Base-by-base conservation (phyloP, 2,113 vertebrate species). In the Opisthocomus hoazin region DNA sequence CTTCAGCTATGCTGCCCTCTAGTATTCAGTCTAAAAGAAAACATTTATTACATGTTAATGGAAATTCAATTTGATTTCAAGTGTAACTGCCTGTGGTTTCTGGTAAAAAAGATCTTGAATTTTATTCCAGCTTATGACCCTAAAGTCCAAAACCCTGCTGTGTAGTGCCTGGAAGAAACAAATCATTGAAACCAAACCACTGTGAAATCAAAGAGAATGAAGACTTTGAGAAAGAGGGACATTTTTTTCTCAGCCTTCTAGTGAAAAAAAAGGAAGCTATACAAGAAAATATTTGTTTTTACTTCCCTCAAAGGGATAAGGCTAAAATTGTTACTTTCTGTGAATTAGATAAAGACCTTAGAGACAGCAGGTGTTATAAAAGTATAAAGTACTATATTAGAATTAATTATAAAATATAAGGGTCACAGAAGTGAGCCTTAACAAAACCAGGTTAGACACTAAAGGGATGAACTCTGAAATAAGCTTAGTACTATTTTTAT, bases 21-120 rank as follows among this genome's bases (percentile, higher is more conserved):
- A 90, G 58, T 93, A 89, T 64, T 87, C 86, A 78, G 46, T 32
- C 57, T 71, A 79, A 90, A 89, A 68, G 45, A 75, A 41, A 64
- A 65, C 8, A 87, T 37, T 66, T 92, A 60, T 50, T 71, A 78
- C 21, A 53, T 2, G 5, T 60, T 73, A 61, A 79, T 74, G 21
- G 41, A 57, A 93, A 87, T 92, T 66, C 39, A 84, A 30, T 60
- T 92, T 93, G 60, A 89, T 71, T 86, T 86, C 64, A 94, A 89
- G 39, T 60, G 36, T 84, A 92, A 75, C 11, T 61, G 15, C 20
- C 53, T 65, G 15, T 83, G 32, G 48, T 65, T 92, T 84, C 84
- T 76, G 24, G 45, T 79, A 58, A 84, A 82, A 95, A 56, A 48
- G 2, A 26, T 89, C 34, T 48, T 86, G 39, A 74, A 51, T 92